Evolutionary conservation across 2,797 vertebrate species (phyloP).

Genomic region (Sus cebifrons): DNA sequence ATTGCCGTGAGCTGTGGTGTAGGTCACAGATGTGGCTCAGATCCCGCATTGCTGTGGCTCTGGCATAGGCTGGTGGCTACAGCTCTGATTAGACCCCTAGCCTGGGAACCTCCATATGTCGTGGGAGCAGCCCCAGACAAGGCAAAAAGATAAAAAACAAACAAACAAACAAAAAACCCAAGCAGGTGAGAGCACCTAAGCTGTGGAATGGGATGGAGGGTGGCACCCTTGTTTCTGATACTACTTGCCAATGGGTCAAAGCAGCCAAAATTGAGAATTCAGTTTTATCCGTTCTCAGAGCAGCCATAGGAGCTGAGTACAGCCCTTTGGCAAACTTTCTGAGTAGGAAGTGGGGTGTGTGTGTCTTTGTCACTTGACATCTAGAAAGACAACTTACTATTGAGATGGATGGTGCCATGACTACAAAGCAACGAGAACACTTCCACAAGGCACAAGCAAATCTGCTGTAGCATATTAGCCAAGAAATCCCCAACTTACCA

Average conservation of each 20-base stretch:
- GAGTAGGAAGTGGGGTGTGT: neutral
- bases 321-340: neutral
- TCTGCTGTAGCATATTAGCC: neutral
- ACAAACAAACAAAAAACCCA: neutral
- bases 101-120: no score
- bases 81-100: no score
- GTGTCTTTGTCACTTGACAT: neutral
- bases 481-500: constrained; percentile 20
- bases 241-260: neutral
- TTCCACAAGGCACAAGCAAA: neutral
- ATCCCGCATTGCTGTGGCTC: no score
- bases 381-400: neutral
- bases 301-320: neutral
- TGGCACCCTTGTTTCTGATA: neutral
- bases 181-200: neutral
- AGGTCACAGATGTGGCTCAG: no score
- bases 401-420: neutral
- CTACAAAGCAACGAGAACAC: neutral
- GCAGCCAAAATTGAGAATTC: neutral
- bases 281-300: neutral
- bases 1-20: no score
- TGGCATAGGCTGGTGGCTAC: no score
- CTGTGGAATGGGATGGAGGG: no score
- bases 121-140: no score
- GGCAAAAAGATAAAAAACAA: no score